These are phyloP conservation scores for Centropus bengalensis DNA, from an alignment of 2,113 vertebrate genomes.

Conservation along the genomic window DNA sequence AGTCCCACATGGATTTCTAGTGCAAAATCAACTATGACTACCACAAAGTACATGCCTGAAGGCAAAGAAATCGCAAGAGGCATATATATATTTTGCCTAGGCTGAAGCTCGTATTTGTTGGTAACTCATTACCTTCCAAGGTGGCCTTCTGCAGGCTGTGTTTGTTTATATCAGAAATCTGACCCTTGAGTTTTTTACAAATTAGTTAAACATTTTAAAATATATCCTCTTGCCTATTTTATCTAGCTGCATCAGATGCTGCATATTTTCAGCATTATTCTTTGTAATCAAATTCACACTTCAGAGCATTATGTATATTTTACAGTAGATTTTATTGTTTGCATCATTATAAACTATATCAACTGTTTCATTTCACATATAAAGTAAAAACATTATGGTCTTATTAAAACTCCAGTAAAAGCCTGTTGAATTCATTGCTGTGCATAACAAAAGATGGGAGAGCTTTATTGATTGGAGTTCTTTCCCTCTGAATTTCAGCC, in stretches of 20 bases:
- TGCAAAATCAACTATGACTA: constrained; percentile 46
- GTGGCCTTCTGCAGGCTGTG: neutral
- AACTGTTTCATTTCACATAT: neutral
- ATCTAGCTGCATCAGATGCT: neutral
- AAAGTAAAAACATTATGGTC: constrained; percentile 21
- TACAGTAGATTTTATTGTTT: constrained; percentile 4
- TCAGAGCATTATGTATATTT: neutral
- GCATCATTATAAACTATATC: constrained; percentile 7
- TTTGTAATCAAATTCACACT: constrained; percentile 15
- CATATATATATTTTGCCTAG: neutral
- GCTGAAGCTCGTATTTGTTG: neutral
- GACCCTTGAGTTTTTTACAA: neutral
- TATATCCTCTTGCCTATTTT: neutral
- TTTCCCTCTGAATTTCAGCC: neutral
- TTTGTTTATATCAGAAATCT: neutral
- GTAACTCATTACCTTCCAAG: constrained; percentile 19
- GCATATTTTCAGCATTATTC: neutral
- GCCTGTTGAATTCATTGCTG: neutral
- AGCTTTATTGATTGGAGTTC: neutral
- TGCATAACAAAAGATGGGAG: neutral
- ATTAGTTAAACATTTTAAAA: neutral
- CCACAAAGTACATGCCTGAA: constrained; percentile 34
- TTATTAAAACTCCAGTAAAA: constrained; percentile 8
- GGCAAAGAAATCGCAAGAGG: constrained; percentile 44
- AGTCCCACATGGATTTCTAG: neutral